phyloP scores from a whole-genome alignment of 2,797 vertebrate species.

The Onychomys leucogaster region DNA sequence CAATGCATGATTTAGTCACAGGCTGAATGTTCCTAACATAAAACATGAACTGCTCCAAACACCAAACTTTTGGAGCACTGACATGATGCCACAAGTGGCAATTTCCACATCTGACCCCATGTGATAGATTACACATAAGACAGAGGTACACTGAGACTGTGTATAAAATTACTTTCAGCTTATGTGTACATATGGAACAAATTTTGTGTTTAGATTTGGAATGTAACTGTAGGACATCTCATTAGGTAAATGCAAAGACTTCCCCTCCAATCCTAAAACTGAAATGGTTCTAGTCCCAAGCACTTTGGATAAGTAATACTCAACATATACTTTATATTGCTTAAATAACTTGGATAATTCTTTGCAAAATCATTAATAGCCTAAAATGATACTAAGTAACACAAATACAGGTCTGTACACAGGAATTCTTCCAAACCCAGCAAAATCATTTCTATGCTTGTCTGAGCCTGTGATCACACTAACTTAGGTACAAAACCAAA shows the following conservation, averaged over 20 bases:
- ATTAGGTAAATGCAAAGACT: neutral
- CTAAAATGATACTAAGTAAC: neutral
- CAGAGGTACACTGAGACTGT: neutral
- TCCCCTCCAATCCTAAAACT: neutral
- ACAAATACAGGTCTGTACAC: neutral
- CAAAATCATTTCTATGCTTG: neutral
- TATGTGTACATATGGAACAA: neutral
- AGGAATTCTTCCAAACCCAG: neutral
- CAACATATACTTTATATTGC: slow-evolving; percentile 51
- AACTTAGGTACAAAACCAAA: slow-evolving; percentile 39
- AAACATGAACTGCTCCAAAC: neutral
- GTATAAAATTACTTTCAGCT: neutral
- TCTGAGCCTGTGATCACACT: neutral
- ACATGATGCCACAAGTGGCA: neutral
- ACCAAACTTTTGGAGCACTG: neutral
- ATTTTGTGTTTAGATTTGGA: neutral
- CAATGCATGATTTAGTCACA: neutral
- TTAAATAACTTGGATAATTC: slow-evolving; percentile 47
- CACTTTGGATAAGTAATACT: neutral
- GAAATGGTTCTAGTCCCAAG: neutral
- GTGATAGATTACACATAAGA: neutral
- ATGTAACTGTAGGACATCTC: neutral
- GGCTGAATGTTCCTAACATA: neutral
- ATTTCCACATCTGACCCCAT: neutral
- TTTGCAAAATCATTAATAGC: slow-evolving; percentile 54